phyloP scores from a whole-genome alignment of 2,797 vertebrate species.

The Scarus forsteni region DNA sequence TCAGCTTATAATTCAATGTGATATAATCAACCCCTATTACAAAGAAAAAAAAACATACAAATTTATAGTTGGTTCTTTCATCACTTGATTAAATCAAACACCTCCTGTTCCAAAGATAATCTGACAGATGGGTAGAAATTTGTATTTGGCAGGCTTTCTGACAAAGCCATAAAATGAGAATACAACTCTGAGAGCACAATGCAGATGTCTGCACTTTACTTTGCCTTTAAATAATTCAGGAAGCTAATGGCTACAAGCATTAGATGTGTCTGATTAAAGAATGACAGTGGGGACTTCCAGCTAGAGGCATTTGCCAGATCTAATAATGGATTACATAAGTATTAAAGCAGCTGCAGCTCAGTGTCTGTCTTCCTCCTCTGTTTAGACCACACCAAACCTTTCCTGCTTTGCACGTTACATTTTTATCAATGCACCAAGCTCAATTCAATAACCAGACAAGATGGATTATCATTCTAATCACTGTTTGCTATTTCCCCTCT shows the following conservation, averaged over 20 bases:
- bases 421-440: constrained; percentile 19
- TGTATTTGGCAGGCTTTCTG: no score
- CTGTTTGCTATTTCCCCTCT: constrained; percentile 30
- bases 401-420: constrained; percentile 14
- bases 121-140: no score
- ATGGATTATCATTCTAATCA: constrained; percentile 10
- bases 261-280: constrained; percentile 8
- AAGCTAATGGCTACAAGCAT: constrained; percentile 5
- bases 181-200: not conserved
- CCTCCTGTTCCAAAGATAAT: no score
- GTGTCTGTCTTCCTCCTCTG: constrained; percentile 5
- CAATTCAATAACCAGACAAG: constrained; percentile 23
- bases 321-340: constrained; percentile 18
- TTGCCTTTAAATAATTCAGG: constrained; percentile 13
- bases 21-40: no score
- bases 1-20: no score
- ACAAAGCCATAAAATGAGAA: no score
- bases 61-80: no score
- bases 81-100: no score
- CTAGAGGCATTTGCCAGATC: constrained; percentile 27
- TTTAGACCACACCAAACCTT: not conserved
- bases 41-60: no score
- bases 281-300: not conserved
- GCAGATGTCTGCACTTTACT: not conserved
- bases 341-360: constrained; percentile 25